Evolutionary conservation across 1,140 invertebrate genomes (phyloP).

Genomic region (Saccostrea glomerata): DNA sequence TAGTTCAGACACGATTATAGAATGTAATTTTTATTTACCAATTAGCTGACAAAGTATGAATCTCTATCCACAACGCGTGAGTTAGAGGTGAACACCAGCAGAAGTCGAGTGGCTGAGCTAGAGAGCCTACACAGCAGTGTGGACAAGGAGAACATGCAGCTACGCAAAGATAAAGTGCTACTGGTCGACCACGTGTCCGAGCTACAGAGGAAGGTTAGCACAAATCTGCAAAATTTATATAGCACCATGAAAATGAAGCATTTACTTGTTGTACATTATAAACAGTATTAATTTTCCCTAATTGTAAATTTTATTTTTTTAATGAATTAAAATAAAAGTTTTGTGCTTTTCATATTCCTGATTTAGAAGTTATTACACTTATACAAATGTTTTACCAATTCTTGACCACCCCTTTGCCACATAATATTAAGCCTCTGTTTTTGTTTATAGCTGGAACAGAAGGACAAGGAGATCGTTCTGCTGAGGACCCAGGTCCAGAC

Average conservation of each 20-base stretch:
- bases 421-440: not conserved
- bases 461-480: constrained; percentile 64
- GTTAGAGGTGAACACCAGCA: constrained; percentile 62
- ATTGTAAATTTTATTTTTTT: too few relatives aligned
- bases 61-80: constrained; percentile 62
- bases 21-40: too few relatives aligned
- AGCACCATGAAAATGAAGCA: not conserved
- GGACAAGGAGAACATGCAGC: constrained; percentile 72
- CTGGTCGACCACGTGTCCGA: constrained; percentile 76
- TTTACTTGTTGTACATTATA: too few relatives aligned
- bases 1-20: too few relatives aligned
- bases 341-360: too few relatives aligned
- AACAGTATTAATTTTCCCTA: too few relatives aligned
- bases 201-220: constrained; percentile 72
- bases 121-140: constrained; percentile 61
- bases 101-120: constrained; percentile 68
- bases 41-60: constrained; percentile 70
- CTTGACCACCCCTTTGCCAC: too few relatives aligned
- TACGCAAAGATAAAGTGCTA: constrained; percentile 74
- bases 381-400: too few relatives aligned
- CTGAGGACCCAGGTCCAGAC: constrained; percentile 60
- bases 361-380: too few relatives aligned
- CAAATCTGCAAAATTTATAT: not conserved
- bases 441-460: constrained; percentile 65
- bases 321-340: too few relatives aligned